A percentile compares a stretch with the other conserved stretches of the same genome.
phyloP scores from a whole-genome alignment of 2,797 vertebrate species.

The Pseudochaenichthys georgianus region DNA sequence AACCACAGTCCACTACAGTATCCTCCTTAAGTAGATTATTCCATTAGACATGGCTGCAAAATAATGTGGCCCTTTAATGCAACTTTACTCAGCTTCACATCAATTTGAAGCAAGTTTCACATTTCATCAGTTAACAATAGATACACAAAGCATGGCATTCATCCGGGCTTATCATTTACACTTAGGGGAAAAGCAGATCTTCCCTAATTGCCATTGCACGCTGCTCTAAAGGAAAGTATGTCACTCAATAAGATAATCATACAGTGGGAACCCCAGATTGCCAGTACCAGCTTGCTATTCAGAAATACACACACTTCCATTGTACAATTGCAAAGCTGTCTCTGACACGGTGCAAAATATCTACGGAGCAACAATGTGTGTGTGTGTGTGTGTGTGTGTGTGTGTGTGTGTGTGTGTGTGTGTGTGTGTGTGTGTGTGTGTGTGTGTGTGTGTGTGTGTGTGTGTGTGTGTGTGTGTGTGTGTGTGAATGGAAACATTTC shows the following conservation, averaged over 20 bases:
- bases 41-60: background rate
- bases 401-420: constrained; percentile 23
- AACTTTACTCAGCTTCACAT: constrained; percentile 49
- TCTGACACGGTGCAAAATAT: constrained; percentile 38
- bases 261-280: constrained; percentile 57
- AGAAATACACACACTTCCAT: constrained; percentile 64
- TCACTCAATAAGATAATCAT: constrained; percentile 73
- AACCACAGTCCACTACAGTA: background rate
- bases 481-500: constrained; percentile 58
- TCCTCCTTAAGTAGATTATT: background rate
- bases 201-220: constrained; percentile 58
- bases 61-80: constrained; percentile 50
- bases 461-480: constrained; percentile 20
- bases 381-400: constrained; percentile 16
- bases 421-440: constrained; percentile 20
- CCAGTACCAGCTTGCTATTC: constrained; percentile 52
- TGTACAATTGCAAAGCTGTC: constrained; percentile 49
- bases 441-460: constrained; percentile 22
- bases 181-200: constrained; percentile 62
- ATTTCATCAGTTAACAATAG: constrained; percentile 68
- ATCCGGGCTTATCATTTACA: constrained; percentile 52
- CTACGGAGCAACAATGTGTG: constrained; percentile 37
- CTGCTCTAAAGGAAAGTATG: constrained; percentile 65
- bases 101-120: constrained; percentile 52
- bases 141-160: constrained; percentile 66